A percentile compares a stretch with the other conserved stretches of the same genome.
Conservation (phyloP, 2,888 invertebrate species). For the Conistra vaccinii region DNA sequence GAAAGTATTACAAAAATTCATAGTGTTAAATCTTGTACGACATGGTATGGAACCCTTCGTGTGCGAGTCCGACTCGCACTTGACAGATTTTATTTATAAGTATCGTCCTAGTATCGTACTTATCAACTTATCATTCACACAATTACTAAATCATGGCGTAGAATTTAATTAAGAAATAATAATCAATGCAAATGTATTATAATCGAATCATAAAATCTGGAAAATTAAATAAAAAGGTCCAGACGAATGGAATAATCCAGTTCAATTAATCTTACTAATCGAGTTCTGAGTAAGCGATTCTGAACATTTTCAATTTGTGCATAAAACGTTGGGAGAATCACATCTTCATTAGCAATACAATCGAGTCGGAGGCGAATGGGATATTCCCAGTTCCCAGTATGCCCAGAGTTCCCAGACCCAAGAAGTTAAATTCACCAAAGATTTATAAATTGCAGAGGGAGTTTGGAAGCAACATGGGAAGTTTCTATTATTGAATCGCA, state of each 20-base stretch:
- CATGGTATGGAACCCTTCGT: no score
- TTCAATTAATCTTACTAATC: constrained; percentile 73
- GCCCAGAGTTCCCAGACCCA: constrained; percentile 71
- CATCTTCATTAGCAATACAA: constrained; percentile 85
- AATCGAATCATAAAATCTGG: constrained; percentile 58
- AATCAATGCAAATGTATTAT: constrained; percentile 50
- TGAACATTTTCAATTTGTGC: constrained; percentile 81
- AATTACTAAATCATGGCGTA: constrained; percentile 30
- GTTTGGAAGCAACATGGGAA: constrained; percentile 61
- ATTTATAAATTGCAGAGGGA: constrained; percentile 66
- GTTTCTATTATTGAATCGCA: constrained; percentile 61
- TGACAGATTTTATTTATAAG: no score
- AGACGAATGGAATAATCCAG: constrained; percentile 68
- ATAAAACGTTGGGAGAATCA: constrained; percentile 75
- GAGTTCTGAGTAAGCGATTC: constrained; percentile 69
- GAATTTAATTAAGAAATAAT: constrained; percentile 42
- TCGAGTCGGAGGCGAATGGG: constrained; percentile 73
- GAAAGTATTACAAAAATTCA: no score
- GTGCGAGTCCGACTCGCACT: no score
- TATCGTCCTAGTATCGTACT: no score
- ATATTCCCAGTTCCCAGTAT: constrained; percentile 68
- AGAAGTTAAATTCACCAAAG: constrained; percentile 70
- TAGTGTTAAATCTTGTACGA: no score
- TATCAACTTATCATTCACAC: not conserved
- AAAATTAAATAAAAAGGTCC: constrained; percentile 63